A percentile compares a stretch with the other conserved stretches of the same genome.
Evolutionary conservation across 2,888 invertebrate species (phyloP).

Genomic region (Charanyca ferruginea): DNA sequence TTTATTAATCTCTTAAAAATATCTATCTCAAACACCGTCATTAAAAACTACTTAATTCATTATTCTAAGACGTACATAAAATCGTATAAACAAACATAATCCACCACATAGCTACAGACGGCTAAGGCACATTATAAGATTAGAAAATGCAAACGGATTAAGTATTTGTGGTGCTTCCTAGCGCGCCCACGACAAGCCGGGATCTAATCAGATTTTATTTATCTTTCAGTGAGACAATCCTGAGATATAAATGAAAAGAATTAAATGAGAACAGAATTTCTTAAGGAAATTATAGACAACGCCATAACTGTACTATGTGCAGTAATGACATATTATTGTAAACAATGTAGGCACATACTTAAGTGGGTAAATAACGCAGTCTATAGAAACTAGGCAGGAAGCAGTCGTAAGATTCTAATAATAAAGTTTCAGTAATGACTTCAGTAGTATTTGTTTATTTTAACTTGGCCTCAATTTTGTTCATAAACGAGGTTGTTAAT

Average conservation of each 20-base stretch:
- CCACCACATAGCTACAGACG: constrained; percentile 56
- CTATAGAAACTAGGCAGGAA: constrained; percentile 22
- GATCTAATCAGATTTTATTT: constrained; percentile 81
- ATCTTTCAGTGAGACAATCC: constrained; percentile 65
- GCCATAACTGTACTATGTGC: neutral
- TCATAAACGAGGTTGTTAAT: neutral
- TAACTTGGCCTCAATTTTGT: constrained; percentile 3
- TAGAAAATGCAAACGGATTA: constrained; percentile 89
- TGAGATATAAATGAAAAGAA: constrained; percentile 39
- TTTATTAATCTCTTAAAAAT: no score
- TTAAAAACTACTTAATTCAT: neutral
- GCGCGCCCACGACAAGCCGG: constrained; percentile 76
- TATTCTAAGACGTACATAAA: constrained; percentile 17
- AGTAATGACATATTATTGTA: neutral
- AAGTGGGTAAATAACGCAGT: constrained; percentile 3
- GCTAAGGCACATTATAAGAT: constrained; percentile 90
- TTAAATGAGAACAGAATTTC: constrained; percentile 18
- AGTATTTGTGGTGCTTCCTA: constrained; percentile 87
- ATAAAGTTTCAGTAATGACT: constrained; percentile 20
- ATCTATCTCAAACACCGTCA: neutral
- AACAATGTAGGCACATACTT: constrained; percentile 17
- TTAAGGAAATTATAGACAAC: constrained; percentile 19
- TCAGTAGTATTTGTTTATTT: neutral
- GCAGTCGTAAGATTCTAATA: constrained; percentile 40
- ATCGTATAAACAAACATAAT: constrained; percentile 33